phyloP scores from a whole-genome alignment of 2,888 invertebrate genomes.

The Artemia sp. region DNA sequence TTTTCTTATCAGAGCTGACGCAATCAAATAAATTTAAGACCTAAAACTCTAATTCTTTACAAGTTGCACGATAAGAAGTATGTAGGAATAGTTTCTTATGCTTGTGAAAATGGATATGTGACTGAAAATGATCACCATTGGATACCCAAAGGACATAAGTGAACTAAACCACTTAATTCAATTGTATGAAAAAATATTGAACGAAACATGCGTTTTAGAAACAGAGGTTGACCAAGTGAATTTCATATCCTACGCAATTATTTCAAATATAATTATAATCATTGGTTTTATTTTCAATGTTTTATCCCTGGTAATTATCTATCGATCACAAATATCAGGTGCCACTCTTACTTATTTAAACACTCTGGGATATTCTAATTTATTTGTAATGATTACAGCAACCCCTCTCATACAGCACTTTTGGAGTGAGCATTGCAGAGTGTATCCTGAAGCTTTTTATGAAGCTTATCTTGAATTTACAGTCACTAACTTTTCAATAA shows the following conservation, averaged over 20 bases:
- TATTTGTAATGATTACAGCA: slow-evolving; percentile 34
- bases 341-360: slow-evolving; percentile 36
- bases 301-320: slow-evolving; percentile 15
- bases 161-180: not conserved
- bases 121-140: too few species aligned
- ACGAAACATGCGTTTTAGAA: not conserved
- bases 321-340: slow-evolving; percentile 26
- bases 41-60: too few species aligned
- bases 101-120: too few species aligned
- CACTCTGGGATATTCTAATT: slow-evolving; percentile 34
- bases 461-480: slow-evolving; percentile 37
- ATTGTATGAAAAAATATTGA: not conserved
- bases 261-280: slow-evolving; percentile 14
- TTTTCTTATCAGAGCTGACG: too few species aligned
- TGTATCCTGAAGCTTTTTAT: slow-evolving; percentile 28
- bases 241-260: slow-evolving; percentile 13
- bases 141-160: not conserved
- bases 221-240: not conserved
- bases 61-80: too few species aligned
- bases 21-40: too few species aligned
- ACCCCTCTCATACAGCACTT: slow-evolving; percentile 26
- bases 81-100: too few species aligned
- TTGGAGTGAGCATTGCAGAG: not conserved
- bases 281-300: slow-evolving; percentile 17
- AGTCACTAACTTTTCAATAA: slow-evolving; percentile 36